Base-by-base conservation (phyloP, 53 echinoderm and acorn worm species). In the Arbacia lixula region DNA sequence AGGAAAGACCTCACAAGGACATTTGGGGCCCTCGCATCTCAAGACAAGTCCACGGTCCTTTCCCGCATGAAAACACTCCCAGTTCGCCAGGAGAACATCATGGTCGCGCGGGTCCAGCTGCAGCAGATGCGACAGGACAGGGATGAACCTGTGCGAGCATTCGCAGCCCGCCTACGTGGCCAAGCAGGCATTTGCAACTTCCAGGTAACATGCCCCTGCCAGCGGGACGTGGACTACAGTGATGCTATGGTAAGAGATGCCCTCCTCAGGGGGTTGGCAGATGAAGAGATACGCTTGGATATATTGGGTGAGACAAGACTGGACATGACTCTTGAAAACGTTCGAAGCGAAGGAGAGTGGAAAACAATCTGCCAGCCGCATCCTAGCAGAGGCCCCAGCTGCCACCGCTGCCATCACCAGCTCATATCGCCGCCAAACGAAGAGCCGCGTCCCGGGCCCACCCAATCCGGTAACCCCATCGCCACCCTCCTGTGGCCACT, bases 31-130 rank as follows among this genome's bases (percentile, higher is more conserved):
- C 84, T 91, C 5, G 54, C 85, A 36, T 56, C 60, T 24, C 83
- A 69, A 36, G 58, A 76, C 32, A 88, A 88, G 51, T 53, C 41
- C 20, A 76, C 74, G 4, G 36, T 85, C 36, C 60, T 91, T 9
- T 12, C 43, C 43, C 37, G 40, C 66, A 88, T 91, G 6, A 84
- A 78, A 38, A 67, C 52, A 3, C 72, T 87, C 19, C 87, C 84
- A 12, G 87, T 87, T 29, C 67, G 84, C 25, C 66, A 86, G 54
- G 86, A 90, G 30, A 80, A 90, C 65, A 24, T 83, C 72, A 91
- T 91, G 91, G 84, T 91, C 17, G 67, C 86, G 36, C 85, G 89
- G 61, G 83, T 92, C 30, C 86, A 88, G 21, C 76, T 89, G 10
- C 80, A 87, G 17, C 63, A 84, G 11, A 88, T 88, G 88, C 84